Evolutionary conservation across 2,113 vertebrate species (phyloP).

Genomic region (Pteropus alecto): DNA sequence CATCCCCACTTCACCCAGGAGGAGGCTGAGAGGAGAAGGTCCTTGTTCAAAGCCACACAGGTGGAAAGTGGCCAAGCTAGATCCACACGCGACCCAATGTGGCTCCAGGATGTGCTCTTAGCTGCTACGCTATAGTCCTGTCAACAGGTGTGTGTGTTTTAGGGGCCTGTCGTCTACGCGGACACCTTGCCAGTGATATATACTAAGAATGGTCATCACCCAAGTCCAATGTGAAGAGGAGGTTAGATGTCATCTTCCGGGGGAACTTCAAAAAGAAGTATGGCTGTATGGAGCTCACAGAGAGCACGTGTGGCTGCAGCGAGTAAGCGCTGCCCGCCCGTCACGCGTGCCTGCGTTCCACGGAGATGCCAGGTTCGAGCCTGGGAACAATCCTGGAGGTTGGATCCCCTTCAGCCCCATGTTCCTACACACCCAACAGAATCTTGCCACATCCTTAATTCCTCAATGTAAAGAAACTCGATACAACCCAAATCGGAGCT

Average conservation of each 20-base stretch:
- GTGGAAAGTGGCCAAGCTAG: background rate
- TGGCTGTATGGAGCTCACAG: fast-evolving
- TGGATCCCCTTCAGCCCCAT: background rate
- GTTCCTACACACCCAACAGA: background rate
- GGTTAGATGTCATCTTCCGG: background rate
- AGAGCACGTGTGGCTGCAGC: background rate
- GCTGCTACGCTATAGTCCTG: fast-evolving
- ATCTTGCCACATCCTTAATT: background rate
- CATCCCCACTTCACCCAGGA: background rate
- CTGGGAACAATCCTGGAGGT: background rate
- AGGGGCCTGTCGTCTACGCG: background rate
- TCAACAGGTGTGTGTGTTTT: background rate
- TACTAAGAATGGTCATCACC: background rate
- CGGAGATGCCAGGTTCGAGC: background rate
- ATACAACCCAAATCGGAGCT: background rate
- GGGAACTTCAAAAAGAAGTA: background rate
- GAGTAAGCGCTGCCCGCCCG: background rate
- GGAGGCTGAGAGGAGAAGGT: background rate
- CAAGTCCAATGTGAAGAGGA: background rate
- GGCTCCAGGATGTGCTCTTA: background rate
- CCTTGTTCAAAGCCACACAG: background rate
- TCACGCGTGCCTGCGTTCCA: fast-evolving
- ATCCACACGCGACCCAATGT: background rate
- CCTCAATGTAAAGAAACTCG: background rate
- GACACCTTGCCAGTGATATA: background rate